These are phyloP conservation scores for Timema podura DNA, from an alignment of 2,888 invertebrate genomes.

Conservation along the genomic window DNA sequence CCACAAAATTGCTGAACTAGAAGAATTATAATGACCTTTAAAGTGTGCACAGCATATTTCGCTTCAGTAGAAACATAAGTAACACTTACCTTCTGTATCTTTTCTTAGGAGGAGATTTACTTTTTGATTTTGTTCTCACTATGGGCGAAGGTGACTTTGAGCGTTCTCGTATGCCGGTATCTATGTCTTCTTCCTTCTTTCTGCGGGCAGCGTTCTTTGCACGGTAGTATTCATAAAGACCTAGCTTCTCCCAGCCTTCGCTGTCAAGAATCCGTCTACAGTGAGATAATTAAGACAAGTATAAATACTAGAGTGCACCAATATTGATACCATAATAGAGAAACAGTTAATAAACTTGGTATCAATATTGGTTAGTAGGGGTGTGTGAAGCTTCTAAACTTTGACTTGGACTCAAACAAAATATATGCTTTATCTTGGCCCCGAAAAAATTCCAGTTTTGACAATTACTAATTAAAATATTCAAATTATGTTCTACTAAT, in stretches of 20 bases:
- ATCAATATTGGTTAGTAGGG: too few species aligned
- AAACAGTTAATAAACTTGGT: too few species aligned
- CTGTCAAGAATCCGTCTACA: constrained; percentile 39
- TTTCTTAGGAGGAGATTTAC: constrained; percentile 67
- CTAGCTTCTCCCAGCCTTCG: constrained; percentile 98
- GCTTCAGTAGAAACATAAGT: neutral
- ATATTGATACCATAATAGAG: too few species aligned
- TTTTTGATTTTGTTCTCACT: constrained; percentile 66
- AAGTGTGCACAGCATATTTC: neutral
- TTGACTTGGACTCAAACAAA: too few species aligned
- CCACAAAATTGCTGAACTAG: too few species aligned
- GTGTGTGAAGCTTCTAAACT: too few species aligned
- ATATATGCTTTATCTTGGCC: too few species aligned
- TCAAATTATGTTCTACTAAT: too few species aligned
- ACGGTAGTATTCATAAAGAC: constrained; percentile 95
- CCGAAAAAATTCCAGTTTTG: too few species aligned
- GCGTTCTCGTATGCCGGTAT: constrained; percentile 58
- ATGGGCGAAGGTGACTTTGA: constrained; percentile 80
- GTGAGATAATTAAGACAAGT: constrained; percentile 2
- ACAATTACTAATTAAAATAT: too few species aligned
- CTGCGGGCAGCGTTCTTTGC: constrained; percentile 89
- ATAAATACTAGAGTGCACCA: neutral
- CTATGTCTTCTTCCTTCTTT: constrained; percentile 79
- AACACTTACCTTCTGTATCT: constrained; percentile 53
- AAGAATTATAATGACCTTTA: too few species aligned